Evolutionary conservation across 2,113 vertebrate genomes (phyloP).

Genomic region (Sarotherodon lohbergeri): DNA sequence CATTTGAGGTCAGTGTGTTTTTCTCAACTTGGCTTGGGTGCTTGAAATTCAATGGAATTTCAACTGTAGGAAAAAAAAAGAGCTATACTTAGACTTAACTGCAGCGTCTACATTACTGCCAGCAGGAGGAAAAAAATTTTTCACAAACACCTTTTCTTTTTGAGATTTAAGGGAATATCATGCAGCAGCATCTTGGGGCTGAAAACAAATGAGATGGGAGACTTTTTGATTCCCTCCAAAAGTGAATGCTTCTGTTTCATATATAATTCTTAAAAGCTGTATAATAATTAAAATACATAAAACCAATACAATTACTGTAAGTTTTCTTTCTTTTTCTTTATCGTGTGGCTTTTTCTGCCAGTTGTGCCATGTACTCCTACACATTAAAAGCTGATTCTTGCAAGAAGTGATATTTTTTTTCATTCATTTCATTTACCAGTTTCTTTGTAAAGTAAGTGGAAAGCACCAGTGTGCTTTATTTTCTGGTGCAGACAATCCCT

Average conservation of each 20-base stretch:
- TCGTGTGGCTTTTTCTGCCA: not conserved
- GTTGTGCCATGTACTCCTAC: not conserved
- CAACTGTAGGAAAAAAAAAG: not conserved
- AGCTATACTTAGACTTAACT: not conserved
- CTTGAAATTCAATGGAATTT: not conserved
- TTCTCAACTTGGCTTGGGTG: not conserved
- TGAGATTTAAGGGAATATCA: not conserved
- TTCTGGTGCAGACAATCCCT: not conserved
- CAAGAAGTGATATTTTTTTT: not conserved
- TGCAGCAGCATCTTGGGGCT: not conserved
- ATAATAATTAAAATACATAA: not conserved
- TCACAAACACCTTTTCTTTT: not conserved
- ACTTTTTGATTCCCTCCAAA: not conserved
- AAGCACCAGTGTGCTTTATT: slow-evolving; percentile 5
- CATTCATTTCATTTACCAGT: not conserved
- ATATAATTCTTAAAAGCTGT: not conserved
- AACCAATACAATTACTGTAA: not conserved
- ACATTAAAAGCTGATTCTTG: slow-evolving; percentile 4
- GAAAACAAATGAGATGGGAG: not conserved
- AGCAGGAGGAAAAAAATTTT: not conserved
- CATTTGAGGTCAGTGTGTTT: not conserved
- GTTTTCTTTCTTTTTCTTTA: not conserved
- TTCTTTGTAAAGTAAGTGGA: slow-evolving; percentile 5
- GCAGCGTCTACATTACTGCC: not conserved
- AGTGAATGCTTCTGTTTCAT: not conserved